phyloP scores from a whole-genome alignment of 2,113 vertebrate genomes.

The Dicaeum eximium region DNA sequence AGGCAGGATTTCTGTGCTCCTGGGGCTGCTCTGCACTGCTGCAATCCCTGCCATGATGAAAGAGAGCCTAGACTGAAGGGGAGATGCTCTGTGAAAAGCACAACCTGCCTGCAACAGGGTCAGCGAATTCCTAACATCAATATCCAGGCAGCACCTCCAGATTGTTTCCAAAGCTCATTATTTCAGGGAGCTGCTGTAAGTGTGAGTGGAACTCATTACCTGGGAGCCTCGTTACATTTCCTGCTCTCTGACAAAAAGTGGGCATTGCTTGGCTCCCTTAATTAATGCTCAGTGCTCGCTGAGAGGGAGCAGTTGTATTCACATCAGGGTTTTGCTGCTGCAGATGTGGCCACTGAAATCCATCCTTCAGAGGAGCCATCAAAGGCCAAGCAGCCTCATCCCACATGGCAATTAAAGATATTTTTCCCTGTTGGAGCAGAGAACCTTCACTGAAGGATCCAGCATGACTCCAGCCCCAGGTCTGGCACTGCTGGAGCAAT shows the following conservation, averaged over 20 bases:
- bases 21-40: neutral
- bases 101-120: neutral
- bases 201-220: slow-evolving; percentile 35
- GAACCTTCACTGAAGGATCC: neutral
- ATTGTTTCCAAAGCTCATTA: slow-evolving; percentile 41
- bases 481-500: neutral
- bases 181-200: neutral
- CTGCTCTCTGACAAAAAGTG: neutral
- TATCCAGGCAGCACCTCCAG: neutral
- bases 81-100: neutral
- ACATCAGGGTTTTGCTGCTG: neutral
- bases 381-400: neutral
- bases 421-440: neutral
- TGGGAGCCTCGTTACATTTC: neutral
- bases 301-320: neutral
- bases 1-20: neutral
- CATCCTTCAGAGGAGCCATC: neutral
- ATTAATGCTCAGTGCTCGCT: neutral
- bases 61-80: neutral
- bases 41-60: neutral
- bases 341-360: neutral
- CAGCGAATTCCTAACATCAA: neutral
- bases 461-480: neutral
- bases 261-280: slow-evolving; percentile 1
- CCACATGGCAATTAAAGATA: neutral